These are phyloP conservation scores for Magallana angulata DNA, from an alignment of 1,140 invertebrate species.

Conservation along the genomic window DNA sequence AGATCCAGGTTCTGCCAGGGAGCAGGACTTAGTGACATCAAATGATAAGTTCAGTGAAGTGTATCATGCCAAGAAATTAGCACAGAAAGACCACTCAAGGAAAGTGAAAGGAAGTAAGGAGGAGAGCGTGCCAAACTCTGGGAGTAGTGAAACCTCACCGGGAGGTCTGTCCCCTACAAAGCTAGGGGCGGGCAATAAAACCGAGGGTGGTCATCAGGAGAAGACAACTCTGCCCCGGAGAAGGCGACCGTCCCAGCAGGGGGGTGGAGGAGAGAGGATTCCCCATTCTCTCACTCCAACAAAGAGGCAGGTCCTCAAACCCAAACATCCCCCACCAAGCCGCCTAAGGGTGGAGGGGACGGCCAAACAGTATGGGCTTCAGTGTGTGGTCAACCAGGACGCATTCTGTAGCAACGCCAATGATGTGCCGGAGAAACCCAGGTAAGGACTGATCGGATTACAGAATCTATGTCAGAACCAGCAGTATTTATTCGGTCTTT, in stretches of 20 bases:
- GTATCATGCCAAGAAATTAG: not conserved
- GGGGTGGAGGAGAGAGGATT: not conserved
- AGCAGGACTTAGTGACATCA: not conserved
- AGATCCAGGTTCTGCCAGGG: too few relatives aligned
- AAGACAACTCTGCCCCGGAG: not conserved
- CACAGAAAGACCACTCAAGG: not conserved
- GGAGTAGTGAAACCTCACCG: not conserved
- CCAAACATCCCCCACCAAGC: slow-evolving; percentile 58
- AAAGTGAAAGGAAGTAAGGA: slow-evolving; percentile 1
- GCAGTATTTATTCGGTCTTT: not conserved
- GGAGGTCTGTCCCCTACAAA: not conserved
- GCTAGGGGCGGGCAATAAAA: not conserved
- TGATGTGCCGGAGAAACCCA: slow-evolving; percentile 69
- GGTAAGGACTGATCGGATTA: slow-evolving; percentile 50
- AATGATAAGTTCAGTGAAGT: not conserved
- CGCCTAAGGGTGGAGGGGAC: slow-evolving; percentile 53
- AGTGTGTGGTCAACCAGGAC: slow-evolving; percentile 51
- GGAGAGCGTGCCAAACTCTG: not conserved
- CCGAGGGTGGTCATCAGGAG: not conserved
- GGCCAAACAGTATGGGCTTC: slow-evolving; percentile 55
- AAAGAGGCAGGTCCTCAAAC: slow-evolving; percentile 41
- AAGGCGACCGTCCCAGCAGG: not conserved
- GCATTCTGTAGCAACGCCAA: slow-evolving; percentile 70
- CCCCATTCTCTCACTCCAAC: not conserved
- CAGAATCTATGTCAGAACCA: not conserved